Conservation (phyloP, 1,140 invertebrate genomes). For the Spodoptera frugiperda region DNA sequence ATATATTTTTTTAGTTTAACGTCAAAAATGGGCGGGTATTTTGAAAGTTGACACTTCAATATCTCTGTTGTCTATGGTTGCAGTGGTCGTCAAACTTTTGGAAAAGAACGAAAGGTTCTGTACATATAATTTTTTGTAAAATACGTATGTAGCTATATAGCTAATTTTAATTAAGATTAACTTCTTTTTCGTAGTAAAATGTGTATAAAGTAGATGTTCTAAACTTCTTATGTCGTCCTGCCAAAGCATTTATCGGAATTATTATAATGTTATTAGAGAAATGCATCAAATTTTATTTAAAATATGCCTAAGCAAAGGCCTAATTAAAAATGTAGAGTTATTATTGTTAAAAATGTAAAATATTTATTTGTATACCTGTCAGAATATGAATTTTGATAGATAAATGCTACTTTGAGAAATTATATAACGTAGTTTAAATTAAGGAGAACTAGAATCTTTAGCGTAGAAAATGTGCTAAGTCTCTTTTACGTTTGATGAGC, state of each 20-base stretch:
- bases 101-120: slow-evolving; percentile 17
- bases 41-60: too few relatives aligned
- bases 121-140: slow-evolving; percentile 34
- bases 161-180: slow-evolving; percentile 23
- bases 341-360: slow-evolving; percentile 26
- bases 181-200: slow-evolving; percentile 10
- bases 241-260: slow-evolving; percentile 36
- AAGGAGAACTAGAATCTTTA: too few relatives aligned
- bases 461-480: too few relatives aligned
- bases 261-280: slow-evolving; percentile 7
- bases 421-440: neutral
- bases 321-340: neutral
- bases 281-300: slow-evolving; percentile 9
- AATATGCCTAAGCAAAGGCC: slow-evolving; percentile 20
- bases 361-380: slow-evolving; percentile 19
- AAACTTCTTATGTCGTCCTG: slow-evolving; percentile 41
- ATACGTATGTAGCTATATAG: too few relatives aligned
- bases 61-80: too few relatives aligned
- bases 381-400: neutral
- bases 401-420: slow-evolving; percentile 12
- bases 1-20: too few relatives aligned
- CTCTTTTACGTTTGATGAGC: too few relatives aligned
- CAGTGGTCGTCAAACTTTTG: neutral
- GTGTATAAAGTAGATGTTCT: slow-evolving; percentile 46
- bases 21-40: too few relatives aligned